Conservation (phyloP, 2,888 invertebrate genomes). For the Trissolcus japonicus region DNA sequence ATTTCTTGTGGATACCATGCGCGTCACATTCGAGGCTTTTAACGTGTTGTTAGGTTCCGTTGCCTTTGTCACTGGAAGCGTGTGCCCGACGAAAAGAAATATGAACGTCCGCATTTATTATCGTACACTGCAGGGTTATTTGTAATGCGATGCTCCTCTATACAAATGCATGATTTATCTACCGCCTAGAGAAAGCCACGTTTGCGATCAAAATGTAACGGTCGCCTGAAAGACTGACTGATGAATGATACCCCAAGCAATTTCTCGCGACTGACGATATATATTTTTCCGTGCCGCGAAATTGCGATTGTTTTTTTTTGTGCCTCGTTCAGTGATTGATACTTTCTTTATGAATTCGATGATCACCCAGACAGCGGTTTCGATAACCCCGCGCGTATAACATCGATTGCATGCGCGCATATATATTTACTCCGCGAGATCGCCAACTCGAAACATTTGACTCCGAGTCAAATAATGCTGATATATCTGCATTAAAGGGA, state of each 20-base stretch:
- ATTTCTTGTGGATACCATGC: conserved; percentile 17
- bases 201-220: conserved; percentile 52
- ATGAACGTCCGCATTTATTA: conserved; percentile 32
- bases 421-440: conserved; percentile 5
- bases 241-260: conserved; percentile 47
- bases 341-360: conserved; percentile 33
- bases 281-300: conserved; percentile 23
- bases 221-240: conserved; percentile 33
- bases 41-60: conserved; percentile 35
- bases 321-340: conserved; percentile 38
- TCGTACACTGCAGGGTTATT: conserved; percentile 44
- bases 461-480: conserved; percentile 38
- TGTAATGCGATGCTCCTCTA: conserved; percentile 51
- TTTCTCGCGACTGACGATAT: conserved; percentile 44
- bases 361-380: conserved; percentile 19
- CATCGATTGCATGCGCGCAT: background rate
- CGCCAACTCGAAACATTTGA: conserved; percentile 38
- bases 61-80: conserved; percentile 41
- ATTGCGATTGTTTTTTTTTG: conserved; percentile 24
- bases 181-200: conserved; percentile 47
- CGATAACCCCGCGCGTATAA: conserved; percentile 23
- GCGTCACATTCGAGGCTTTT: conserved; percentile 31
- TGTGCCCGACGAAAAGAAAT: conserved; percentile 26
- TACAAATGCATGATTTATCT: conserved; percentile 56
- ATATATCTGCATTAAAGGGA: conserved; percentile 46